Evolutionary conservation across 1,140 invertebrate species (phyloP).

Genomic region (Drosophila paulistorum): DNA sequence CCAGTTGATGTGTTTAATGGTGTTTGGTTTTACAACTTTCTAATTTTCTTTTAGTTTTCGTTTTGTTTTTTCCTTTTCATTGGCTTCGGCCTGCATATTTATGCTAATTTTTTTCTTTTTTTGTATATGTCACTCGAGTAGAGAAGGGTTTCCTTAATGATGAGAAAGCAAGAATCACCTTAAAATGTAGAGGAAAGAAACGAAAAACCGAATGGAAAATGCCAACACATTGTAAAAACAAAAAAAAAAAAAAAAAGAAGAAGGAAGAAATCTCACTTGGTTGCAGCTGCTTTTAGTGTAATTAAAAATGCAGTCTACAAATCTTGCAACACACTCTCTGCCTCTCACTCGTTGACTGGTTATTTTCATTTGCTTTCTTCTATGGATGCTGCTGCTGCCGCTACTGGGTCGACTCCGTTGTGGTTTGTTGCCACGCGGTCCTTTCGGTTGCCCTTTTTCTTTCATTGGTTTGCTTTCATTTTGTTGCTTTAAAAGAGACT

Average conservation of each 20-base stretch:
- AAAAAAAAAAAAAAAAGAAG: not conserved
- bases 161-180: conserved; percentile 35
- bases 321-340: conserved; percentile 36
- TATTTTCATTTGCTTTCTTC: conserved; percentile 54
- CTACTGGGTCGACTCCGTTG: conserved; percentile 44
- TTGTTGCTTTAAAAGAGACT: conserved; percentile 24
- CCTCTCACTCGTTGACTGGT: conserved; percentile 30
- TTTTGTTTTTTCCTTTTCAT: conserved; percentile 19
- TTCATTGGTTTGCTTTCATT: not conserved
- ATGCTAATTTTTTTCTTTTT: conserved; percentile 68
- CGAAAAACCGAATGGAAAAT: conserved; percentile 23
- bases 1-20: conserved; percentile 79
- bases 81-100: conserved; percentile 51
- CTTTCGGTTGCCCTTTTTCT: conserved; percentile 39
- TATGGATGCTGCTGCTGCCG: conserved; percentile 12
- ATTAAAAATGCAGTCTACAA: conserved; percentile 69
- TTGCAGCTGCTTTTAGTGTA: conserved; percentile 66
- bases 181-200: conserved; percentile 22
- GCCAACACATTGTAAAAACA: conserved; percentile 5
- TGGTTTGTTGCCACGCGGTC: conserved; percentile 33
- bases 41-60: conserved; percentile 38
- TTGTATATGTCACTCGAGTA: conserved; percentile 40
- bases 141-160: conserved; percentile 19
- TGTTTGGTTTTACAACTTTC: conserved; percentile 78
- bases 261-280: conserved; percentile 39